Conservation (phyloP, 2,797 vertebrate species). For the Chromobotia macracanthus region DNA sequence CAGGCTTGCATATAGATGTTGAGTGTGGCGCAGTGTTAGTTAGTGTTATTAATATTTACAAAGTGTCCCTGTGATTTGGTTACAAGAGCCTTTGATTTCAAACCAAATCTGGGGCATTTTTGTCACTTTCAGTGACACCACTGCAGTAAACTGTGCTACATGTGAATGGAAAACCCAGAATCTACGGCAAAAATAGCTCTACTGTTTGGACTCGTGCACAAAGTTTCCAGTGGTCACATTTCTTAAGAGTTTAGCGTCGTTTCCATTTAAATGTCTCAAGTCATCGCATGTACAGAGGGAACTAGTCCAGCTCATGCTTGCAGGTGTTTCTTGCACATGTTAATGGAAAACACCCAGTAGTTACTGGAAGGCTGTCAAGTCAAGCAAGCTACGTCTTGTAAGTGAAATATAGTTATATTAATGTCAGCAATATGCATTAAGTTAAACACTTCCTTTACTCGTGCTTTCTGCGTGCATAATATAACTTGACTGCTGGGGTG, state of each 20-base stretch:
- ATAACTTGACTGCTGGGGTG: neutral
- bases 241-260: neutral
- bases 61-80: too few species aligned
- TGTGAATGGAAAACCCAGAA: neutral
- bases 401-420: neutral
- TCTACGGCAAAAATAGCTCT: neutral
- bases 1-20: neutral
- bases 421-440: neutral
- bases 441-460: neutral
- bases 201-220: neutral
- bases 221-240: slow-evolving; percentile 14
- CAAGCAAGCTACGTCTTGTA: slow-evolving; percentile 1
- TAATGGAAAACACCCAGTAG: neutral
- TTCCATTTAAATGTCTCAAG: slow-evolving; percentile 30
- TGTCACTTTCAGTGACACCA: neutral
- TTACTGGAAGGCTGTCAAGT: neutral
- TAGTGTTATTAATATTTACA: too few species aligned
- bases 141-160: neutral
- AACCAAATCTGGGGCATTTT: neutral
- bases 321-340: slow-evolving; percentile 14
- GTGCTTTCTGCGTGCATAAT: neutral
- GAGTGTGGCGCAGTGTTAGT: too few species aligned
- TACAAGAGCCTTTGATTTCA: neutral
- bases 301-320: slow-evolving; percentile 2
- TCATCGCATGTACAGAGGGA: slow-evolving; percentile 6